Conservation (phyloP, 2,113 vertebrate species). For the Ameiurus melas region DNA sequence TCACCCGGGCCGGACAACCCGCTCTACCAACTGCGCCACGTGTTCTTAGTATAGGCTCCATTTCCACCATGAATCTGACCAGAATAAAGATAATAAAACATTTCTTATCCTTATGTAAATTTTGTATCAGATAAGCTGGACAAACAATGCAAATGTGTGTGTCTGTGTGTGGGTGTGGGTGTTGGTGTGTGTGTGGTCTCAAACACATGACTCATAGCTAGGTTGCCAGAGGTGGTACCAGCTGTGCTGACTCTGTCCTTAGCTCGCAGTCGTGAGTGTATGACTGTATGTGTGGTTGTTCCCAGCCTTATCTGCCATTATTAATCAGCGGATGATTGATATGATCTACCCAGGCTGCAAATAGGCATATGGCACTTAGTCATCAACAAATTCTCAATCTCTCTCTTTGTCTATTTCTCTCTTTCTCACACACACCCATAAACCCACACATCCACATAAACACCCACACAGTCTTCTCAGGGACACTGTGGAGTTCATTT, state of each 20-base stretch:
- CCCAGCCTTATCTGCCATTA: constrained; percentile 10
- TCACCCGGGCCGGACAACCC: no score
- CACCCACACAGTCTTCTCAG: background rate
- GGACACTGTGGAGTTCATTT: constrained; percentile 21
- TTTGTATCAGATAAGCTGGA: background rate
- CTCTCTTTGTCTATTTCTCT: background rate
- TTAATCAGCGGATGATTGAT: constrained; percentile 31
- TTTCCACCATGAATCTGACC: background rate
- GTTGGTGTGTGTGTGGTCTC: constrained; percentile 1
- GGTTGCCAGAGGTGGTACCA: constrained; percentile 15
- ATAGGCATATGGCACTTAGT: constrained; percentile 32
- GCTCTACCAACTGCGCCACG: no score
- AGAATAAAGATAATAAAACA: background rate
- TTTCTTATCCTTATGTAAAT: background rate
- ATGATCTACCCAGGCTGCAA: constrained; percentile 19
- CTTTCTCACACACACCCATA: background rate
- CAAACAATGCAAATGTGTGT: constrained; percentile 1
- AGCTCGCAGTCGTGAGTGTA: background rate
- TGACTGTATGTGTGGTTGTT: background rate
- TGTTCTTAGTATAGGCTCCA: background rate
- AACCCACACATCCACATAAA: constrained; percentile 18
- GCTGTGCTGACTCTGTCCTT: constrained; percentile 6
- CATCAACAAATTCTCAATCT: constrained; percentile 23
- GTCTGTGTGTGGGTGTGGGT: constrained; percentile 21
- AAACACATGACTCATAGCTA: constrained; percentile 18